Percentiles rank a stretch among this genome's conserved stretches.
Evolutionary conservation across 1,140 invertebrate species (phyloP).

Genomic region (Tenebrio molitor): DNA sequence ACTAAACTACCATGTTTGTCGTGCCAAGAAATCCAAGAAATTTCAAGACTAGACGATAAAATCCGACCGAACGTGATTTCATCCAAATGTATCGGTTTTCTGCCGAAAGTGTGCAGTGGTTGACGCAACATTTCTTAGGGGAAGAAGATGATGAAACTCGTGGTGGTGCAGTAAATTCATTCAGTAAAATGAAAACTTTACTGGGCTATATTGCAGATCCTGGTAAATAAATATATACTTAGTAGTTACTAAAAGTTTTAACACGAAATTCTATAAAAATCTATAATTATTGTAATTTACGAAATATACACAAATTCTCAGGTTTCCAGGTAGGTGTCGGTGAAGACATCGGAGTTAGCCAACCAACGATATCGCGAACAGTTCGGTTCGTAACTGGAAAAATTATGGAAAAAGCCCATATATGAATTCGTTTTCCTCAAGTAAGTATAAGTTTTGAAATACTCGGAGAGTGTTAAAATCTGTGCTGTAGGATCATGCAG

Average conservation of each 20-base stretch:
- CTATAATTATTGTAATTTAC: no score
- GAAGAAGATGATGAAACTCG: neutral
- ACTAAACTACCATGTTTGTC: no score
- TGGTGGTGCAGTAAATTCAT: neutral
- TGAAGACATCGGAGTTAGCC: slow-evolving; percentile 10
- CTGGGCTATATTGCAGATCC: no score
- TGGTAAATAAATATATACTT: neutral
- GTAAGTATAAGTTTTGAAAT: neutral
- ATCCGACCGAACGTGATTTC: neutral
- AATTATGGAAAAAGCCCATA: slow-evolving; percentile 5
- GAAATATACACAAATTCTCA: neutral
- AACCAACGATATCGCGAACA: neutral
- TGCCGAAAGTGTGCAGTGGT: neutral
- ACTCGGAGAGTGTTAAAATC: neutral
- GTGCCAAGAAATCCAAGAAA: no score
- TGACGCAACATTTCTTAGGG: neutral
- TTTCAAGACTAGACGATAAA: neutral
- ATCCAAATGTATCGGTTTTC: neutral
- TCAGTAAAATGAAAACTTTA: neutral
- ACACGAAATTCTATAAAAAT: no score
- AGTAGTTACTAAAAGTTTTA: no score
- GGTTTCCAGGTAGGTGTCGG: slow-evolving; percentile 16
- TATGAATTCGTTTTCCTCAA: slow-evolving; percentile 25
- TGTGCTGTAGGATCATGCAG: neutral
- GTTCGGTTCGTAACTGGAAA: neutral